phyloP scores from a whole-genome alignment of 2,888 invertebrate species.

The Danaus chrysippus region DNA sequence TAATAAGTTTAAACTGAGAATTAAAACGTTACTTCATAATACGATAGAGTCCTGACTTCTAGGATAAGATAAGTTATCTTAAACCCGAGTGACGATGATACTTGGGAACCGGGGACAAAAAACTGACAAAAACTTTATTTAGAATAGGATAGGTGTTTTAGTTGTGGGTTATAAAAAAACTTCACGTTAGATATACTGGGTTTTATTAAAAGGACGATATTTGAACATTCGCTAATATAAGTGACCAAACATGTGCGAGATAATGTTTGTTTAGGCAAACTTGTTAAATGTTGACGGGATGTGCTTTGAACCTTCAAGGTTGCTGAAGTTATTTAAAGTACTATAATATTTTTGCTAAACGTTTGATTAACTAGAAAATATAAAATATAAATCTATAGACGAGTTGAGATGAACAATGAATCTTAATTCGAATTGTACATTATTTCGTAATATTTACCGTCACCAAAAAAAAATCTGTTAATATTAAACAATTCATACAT shows the following conservation, averaged over 20 bases:
- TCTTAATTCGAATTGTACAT: no score
- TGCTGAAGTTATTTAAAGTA: constrained; percentile 54
- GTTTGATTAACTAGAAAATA: constrained; percentile 20
- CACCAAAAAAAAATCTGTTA: no score
- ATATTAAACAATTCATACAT: no score
- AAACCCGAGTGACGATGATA: constrained; percentile 53
- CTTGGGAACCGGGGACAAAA: constrained; percentile 62
- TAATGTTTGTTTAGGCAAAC: constrained; percentile 74
- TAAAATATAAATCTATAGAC: constrained; percentile 1
- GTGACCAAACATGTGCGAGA: constrained; percentile 60
- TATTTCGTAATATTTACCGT: no score
- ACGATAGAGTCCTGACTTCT: constrained; percentile 42
- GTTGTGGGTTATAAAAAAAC: constrained; percentile 13
- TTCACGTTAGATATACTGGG: constrained; percentile 38
- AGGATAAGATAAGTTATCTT: constrained; percentile 69
- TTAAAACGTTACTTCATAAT: constrained; percentile 38
- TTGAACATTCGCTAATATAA: constrained; percentile 47
- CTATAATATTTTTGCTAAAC: constrained; percentile 25
- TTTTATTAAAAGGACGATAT: constrained; percentile 30
- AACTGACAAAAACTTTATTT: constrained; percentile 48
- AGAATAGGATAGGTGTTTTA: constrained; percentile 38
- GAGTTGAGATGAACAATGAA: no score
- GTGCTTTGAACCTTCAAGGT: constrained; percentile 74
- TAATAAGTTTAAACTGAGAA: constrained; percentile 21
- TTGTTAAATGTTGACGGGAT: constrained; percentile 72